These are phyloP conservation scores for Cossypha caffra DNA, from an alignment of 2,797 vertebrate species.

Conservation along the genomic window DNA sequence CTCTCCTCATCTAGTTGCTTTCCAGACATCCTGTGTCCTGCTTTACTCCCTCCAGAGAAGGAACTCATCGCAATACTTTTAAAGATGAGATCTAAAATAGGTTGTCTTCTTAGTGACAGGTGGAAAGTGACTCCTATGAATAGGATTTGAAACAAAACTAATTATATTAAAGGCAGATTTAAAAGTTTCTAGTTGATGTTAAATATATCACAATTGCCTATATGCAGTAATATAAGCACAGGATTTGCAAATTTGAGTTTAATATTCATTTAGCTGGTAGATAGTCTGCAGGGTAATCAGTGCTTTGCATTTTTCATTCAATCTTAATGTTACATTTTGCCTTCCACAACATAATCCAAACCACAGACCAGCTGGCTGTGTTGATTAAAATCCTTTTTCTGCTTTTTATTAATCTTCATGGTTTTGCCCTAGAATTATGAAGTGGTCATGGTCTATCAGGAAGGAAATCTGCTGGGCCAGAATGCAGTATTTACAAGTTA, in stretches of 20 bases:
- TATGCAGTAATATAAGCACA: not conserved
- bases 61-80: not conserved
- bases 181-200: not conserved
- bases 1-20: not conserved
- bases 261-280: slow-evolving; percentile 6
- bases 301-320: slow-evolving; percentile 48
- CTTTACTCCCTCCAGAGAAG: not conserved
- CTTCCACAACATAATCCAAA: slow-evolving; percentile 16
- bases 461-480: slow-evolving; percentile 14
- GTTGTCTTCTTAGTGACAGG: not conserved
- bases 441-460: slow-evolving; percentile 24
- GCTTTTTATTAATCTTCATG: slow-evolving; percentile 55
- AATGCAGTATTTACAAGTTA: not conserved
- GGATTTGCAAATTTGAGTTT: slow-evolving; percentile 32
- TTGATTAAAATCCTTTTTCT: slow-evolving; percentile 57
- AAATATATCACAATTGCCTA: not conserved
- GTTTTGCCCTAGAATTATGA: slow-evolving; percentile 47
- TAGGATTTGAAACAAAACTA: not conserved
- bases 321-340: slow-evolving; percentile 24
- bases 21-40: not conserved
- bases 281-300: not conserved
- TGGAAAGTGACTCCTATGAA: not conserved
- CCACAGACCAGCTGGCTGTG: slow-evolving; percentile 45
- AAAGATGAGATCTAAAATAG: slow-evolving; percentile 13
- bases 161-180: not conserved